phyloP scores from a whole-genome alignment of 2,113 vertebrate species.

The Mastomys natalensis region DNA sequence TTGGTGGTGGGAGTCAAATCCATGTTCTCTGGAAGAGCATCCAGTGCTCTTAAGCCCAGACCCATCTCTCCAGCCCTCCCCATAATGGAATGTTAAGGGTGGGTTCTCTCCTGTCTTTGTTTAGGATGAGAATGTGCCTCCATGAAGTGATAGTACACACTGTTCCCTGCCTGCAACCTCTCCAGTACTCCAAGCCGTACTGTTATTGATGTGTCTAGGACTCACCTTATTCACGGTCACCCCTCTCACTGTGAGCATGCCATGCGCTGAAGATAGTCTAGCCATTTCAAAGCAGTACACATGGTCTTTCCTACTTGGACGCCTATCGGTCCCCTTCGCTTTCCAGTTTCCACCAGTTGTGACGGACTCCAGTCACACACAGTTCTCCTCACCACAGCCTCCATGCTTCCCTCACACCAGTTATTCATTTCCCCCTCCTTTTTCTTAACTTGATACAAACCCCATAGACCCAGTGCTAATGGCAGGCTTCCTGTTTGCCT shows the following conservation, averaged over 20 bases:
- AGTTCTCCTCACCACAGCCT: not conserved
- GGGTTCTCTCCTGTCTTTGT: not conserved
- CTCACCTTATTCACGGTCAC: not conserved
- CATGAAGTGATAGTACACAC: not conserved
- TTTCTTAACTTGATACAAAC: not conserved
- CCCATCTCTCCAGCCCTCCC: not conserved
- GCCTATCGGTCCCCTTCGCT: not conserved
- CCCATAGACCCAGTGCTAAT: not conserved
- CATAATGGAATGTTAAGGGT: too few relatives aligned
- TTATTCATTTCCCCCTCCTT: not conserved
- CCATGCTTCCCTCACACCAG: not conserved
- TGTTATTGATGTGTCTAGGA: not conserved
- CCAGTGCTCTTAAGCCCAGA: not conserved
- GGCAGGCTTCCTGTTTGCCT: not conserved
- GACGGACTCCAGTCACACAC: not conserved
- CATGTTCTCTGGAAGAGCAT: not conserved
- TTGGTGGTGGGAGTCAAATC: not conserved
- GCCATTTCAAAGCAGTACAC: not conserved
- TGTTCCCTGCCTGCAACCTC: not conserved
- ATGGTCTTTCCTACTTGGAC: not conserved
- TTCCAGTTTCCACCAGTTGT: not conserved
- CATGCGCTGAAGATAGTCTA: not conserved
- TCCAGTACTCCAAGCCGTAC: not conserved
- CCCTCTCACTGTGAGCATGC: not conserved
- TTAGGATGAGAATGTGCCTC: not conserved